Percentiles rank a stretch among this genome's conserved stretches.
phyloP scores from a whole-genome alignment of 2,113 vertebrate species.

The Pteruthius melanotis region DNA sequence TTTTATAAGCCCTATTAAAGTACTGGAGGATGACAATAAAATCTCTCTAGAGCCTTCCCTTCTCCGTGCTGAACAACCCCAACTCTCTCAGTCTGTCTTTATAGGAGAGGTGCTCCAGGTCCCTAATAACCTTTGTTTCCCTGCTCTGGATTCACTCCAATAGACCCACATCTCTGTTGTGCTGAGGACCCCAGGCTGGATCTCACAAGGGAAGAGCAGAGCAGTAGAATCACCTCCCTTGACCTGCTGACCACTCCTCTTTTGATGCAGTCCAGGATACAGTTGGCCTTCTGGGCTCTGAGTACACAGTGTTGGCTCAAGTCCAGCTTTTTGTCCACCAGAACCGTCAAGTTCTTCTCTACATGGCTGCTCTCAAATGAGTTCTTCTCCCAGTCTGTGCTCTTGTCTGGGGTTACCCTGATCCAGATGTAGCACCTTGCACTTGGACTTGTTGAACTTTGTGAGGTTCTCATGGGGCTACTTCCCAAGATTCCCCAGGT shows the following conservation, averaged over 20 bases:
- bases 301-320: neutral
- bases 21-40: neutral
- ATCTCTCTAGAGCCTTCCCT: neutral
- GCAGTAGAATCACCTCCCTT: neutral
- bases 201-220: neutral
- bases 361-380: neutral
- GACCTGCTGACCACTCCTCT: neutral
- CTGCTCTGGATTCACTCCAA: accelerated
- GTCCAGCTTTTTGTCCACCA: neutral
- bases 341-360: neutral
- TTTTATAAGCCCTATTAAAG: neutral
- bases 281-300: neutral
- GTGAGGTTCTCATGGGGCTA: neutral
- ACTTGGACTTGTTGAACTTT: neutral
- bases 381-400: neutral
- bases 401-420: no score
- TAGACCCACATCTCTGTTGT: neutral
- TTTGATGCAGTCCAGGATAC: neutral
- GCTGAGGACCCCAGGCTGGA: neutral
- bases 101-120: neutral
- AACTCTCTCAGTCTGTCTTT: neutral
- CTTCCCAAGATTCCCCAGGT: neutral
- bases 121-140: neutral
- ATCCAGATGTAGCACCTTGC: neutral
- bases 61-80: neutral